These are phyloP conservation scores for Drosophila sp. DNA, from an alignment of 1,140 invertebrate genomes.

Conservation along the genomic window DNA sequence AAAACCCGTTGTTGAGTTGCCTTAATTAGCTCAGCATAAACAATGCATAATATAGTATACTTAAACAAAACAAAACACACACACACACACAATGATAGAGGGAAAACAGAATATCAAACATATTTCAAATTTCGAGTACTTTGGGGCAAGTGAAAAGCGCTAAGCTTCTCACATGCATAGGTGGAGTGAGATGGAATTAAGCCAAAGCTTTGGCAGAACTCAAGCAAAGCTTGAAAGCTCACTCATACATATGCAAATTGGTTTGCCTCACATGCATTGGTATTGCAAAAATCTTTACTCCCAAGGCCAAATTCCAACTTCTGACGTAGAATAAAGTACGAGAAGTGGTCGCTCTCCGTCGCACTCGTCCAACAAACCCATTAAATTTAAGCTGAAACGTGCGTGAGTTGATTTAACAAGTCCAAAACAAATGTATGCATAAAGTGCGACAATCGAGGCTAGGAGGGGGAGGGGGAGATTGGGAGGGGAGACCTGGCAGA, in stretches of 20 bases:
- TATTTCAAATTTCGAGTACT: constrained; percentile 5
- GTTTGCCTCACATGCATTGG: constrained; percentile 11
- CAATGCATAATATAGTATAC: constrained; percentile 37
- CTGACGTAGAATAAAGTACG: constrained; percentile 42
- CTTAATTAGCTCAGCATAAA: constrained; percentile 54
- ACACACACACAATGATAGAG: not conserved
- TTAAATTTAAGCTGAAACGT: constrained; percentile 53
- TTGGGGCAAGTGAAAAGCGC: constrained; percentile 2
- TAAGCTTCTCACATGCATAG: not conserved
- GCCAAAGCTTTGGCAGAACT: not conserved
- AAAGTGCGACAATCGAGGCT: not conserved
- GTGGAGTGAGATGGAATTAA: not conserved
- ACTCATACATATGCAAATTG: not conserved
- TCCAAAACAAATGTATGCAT: constrained; percentile 57
- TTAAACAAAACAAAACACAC: constrained; percentile 27
- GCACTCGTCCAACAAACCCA: constrained; percentile 14
- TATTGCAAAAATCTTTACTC: constrained; percentile 4
- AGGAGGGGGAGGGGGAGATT: no score
- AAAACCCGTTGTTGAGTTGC: constrained; percentile 24
- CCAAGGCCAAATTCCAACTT: constrained; percentile 25
- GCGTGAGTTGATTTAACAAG: constrained; percentile 44
- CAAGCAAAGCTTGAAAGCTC: constrained; percentile 13
- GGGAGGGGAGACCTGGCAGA: no score
- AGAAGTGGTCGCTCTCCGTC: constrained; percentile 16
- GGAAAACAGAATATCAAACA: constrained; percentile 21